Base-by-base conservation (phyloP, 2,888 invertebrate species). In the Lochmaea crataegi region DNA sequence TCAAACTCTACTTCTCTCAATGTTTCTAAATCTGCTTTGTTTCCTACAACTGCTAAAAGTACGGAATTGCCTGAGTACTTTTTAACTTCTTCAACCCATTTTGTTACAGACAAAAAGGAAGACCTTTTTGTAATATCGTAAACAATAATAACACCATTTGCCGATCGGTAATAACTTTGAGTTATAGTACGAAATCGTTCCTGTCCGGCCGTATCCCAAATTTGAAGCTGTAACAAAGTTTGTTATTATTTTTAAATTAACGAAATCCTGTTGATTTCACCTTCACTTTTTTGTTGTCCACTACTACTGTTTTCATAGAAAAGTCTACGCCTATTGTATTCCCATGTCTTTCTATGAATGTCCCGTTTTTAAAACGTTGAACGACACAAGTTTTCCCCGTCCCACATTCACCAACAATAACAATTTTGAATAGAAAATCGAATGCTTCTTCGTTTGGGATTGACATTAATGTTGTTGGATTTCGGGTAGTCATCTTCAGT, bases 241-340 rank as follows among this genome's bases (percentile, higher is more conserved):
- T 26, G 26, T 64, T 38, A 71, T 16, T 10, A 14, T 3, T 26
- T 32, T 42, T 32, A 32, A 51, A 57, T 42, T 41, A 16, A 16
- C n/a, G 4, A 57, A 18, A 7, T 14, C 32, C 32, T 51, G 22
- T 18, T 38, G 14, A 58, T 22, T 48, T 73, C 88, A 97, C 97
- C 93, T 98, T 98, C 80, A 98, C 94, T 89, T 94, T 94, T 87
- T 98, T 98, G 68, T 95, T 96, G 86, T 98, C 97, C 64, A 98
- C 93, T 79, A 94, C 90, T 56, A 98, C 91, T 68, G 97, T 98
- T 91, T 98, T 98, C 97, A 98, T 98, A 75, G 97, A 97, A 89
- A 98, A 98, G 88, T 98, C 98, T 71, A 98, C 98, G 77, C 98
- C 98, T 85, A 98, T 98, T 64, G 98, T 98, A 85, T 96, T 97